These are phyloP conservation scores for Drosophila falleni DNA, from an alignment of 2,888 invertebrate genomes.

Conservation along the genomic window DNA sequence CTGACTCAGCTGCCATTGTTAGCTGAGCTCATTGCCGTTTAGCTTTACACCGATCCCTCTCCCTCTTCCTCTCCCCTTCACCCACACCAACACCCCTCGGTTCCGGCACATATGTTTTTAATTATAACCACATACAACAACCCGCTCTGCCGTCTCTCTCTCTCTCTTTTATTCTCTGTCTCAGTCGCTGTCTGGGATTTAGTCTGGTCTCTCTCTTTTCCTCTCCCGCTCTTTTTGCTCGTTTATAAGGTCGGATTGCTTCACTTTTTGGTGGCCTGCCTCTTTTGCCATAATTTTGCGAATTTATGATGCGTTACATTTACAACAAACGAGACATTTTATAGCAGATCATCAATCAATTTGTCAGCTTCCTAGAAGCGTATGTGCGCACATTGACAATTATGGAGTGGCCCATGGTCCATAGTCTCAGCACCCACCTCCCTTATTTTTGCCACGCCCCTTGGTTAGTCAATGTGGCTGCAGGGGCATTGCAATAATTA, in stretches of 20 bases:
- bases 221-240: constrained; percentile 5
- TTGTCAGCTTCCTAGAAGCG: constrained; percentile 73
- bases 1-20: constrained; percentile 63
- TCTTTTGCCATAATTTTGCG: constrained; percentile 74
- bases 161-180: constrained; percentile 2
- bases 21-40: constrained; percentile 28
- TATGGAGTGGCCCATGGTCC: constrained; percentile 34
- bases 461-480: background rate
- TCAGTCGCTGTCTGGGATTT: constrained; percentile 42
- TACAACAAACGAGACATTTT: constrained; percentile 84
- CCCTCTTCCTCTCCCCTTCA: background rate
- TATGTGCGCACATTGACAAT: constrained; percentile 67
- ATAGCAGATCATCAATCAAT: constrained; percentile 84
- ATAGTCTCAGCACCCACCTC: background rate
- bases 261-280: constrained; percentile 38
- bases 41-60: background rate
- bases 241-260: constrained; percentile 39
- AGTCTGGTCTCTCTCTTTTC: constrained; percentile 21
- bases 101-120: constrained; percentile 76
- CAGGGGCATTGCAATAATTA: constrained; percentile 56
- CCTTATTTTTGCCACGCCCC: constrained; percentile 28
- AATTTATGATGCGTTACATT: constrained; percentile 84
- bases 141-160: background rate
- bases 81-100: constrained; percentile 15
- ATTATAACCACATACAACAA: constrained; percentile 61